phyloP scores from a whole-genome alignment of 35 echinoderm and acorn worm genomes.

The Acanthaster planci region DNA sequence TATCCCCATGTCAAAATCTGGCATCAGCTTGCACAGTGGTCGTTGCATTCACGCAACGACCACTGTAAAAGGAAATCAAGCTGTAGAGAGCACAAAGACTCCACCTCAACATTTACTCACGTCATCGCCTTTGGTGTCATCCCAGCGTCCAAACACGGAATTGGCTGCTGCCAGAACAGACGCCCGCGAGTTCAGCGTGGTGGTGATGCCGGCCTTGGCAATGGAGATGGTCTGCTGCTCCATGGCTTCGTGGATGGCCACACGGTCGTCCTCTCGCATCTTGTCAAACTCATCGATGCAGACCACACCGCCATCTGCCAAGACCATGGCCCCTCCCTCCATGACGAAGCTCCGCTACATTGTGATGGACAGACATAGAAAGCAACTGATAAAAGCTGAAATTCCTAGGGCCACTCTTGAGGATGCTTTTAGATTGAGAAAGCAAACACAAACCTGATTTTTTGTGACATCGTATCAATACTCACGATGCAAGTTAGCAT shows the following conservation, averaged over 20 bases:
- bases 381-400: too few relatives aligned
- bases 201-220: conserved; percentile 97
- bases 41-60: too few relatives aligned
- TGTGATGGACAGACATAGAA: too few relatives aligned
- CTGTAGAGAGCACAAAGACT: not conserved
- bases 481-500: too few relatives aligned
- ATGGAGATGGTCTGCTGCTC: conserved; percentile 98
- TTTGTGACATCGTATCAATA: too few relatives aligned
- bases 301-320: conserved; percentile 96
- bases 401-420: too few relatives aligned
- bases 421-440: too few relatives aligned
- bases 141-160: conserved; percentile 96
- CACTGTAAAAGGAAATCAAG: not conserved
- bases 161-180: conserved; percentile 97
- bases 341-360: conserved; percentile 92
- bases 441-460: too few relatives aligned
- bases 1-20: too few relatives aligned
- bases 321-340: conserved; percentile 98
- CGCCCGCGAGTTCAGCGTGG: conserved; percentile 88
- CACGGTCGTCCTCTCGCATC: conserved; percentile 97
- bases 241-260: conserved; percentile 97
- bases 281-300: conserved; percentile 99
- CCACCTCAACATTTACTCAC: conserved; percentile 23
- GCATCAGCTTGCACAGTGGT: too few relatives aligned
- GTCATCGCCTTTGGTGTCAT: conserved; percentile 99